Evolutionary conservation across 2,113 vertebrate genomes (phyloP), one percentile per base, ranked within the genome.

Genomic region (Sinocyclocheilus maitianheensis): DNA sequence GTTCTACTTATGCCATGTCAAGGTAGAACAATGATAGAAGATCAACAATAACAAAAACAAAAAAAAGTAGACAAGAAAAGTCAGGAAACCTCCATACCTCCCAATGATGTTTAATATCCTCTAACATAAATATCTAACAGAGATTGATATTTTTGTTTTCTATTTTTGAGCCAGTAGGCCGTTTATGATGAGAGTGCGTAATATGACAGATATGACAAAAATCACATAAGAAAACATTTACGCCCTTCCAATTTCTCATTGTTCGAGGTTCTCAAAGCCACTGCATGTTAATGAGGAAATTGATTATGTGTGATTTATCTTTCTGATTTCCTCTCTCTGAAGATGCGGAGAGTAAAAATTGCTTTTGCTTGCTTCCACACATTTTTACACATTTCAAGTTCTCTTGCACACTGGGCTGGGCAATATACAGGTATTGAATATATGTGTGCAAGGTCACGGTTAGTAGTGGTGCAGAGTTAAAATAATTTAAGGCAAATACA

Each of bases 231-330:
- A 24, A 65, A 65, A 65, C 20, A 67, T 51, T 20, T 65, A 22
- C 34, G 5, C 55, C 22, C 24, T 65, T 37, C 20, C 77, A 37
- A 84, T 83, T 71, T 14, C 37, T 13, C 48, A 55, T 81, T 69
- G 63, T 83, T 76, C 63, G 62, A 37, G 58, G 65, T 78, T 76
- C 71, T 63, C 12, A 12, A 46, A 87, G 62, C 60, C 51, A 69
- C 51, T 5, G 58, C 30, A 22, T 58, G 60, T 48, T 85, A 90
- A 90, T 87, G 78, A 83, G 82, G 60, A 89, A 87, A 89, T 81
- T 87, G 76, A 81, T 90, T 89, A 71, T 81, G 80, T 77, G 69
- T 81, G 74, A 85, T 86, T 72, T 79, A 53, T 85, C 65, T 62
- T 81, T 86, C 71, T n/a, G 16, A 30, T 72, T 77, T 81, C 9